Conservation (phyloP, 2,113 vertebrate species). For the Fulmarus glacialis region DNA sequence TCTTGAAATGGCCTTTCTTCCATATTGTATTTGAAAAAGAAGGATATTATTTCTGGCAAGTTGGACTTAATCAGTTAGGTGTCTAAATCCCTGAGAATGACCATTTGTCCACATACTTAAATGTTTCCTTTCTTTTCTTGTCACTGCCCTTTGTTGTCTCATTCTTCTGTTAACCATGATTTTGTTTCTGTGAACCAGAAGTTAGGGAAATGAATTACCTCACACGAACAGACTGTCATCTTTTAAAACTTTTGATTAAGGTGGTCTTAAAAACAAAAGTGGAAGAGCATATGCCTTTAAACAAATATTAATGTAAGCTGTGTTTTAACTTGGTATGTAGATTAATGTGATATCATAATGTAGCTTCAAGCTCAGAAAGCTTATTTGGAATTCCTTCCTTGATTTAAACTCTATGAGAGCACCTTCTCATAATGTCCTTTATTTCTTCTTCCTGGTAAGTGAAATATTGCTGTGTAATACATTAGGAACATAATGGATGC, state of each 20-base stretch:
- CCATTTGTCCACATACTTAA: rapidly evolving
- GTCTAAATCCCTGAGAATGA: neutral
- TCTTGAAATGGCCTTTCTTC: neutral
- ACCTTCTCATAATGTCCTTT: neutral
- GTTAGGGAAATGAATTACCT: neutral
- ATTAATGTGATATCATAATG: neutral
- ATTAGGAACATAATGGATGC: neutral
- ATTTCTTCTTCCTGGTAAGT: neutral
- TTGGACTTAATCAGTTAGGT: neutral
- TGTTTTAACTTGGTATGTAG: neutral
- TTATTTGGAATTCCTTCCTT: neutral
- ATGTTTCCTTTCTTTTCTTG: neutral
- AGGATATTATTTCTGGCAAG: neutral
- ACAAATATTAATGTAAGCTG: neutral
- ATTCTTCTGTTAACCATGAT: neutral
- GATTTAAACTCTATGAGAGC: neutral
- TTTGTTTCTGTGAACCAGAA: neutral
- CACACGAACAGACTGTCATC: neutral
- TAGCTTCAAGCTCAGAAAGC: neutral
- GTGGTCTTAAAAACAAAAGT: neutral
- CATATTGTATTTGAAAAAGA: neutral
- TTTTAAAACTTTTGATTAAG: neutral
- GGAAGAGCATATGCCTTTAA: neutral
- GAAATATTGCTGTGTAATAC: neutral
- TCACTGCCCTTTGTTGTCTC: neutral